Percentiles rank a stretch among this genome's conserved stretches.
Evolutionary conservation across 2,113 vertebrate species (phyloP).

Genomic region (Nothocercus nigrocapillus): DNA sequence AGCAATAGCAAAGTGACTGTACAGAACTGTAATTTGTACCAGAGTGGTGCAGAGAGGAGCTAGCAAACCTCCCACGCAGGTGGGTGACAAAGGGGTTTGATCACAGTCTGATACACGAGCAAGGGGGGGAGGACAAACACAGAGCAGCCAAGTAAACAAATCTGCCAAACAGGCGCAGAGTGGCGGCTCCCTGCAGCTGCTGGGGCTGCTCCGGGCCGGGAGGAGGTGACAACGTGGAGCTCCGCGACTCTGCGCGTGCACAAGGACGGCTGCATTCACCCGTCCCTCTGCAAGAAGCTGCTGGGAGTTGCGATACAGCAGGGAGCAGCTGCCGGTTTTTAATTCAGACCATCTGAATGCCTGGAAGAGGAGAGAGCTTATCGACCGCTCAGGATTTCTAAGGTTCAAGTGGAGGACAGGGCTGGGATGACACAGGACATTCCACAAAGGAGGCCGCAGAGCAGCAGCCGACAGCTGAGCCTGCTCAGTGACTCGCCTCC

Average conservation of each 20-base stretch:
- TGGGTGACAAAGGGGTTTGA: not conserved
- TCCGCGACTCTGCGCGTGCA: not conserved
- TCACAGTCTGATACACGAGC: not conserved
- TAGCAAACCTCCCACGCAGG: not conserved
- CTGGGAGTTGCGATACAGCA: not conserved
- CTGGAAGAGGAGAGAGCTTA: not conserved
- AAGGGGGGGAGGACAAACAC: fast-evolving
- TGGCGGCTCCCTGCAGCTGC: not conserved
- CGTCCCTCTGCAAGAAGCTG: not conserved
- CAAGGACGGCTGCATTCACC: fast-evolving
- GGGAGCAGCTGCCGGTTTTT: not conserved
- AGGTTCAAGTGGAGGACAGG: not conserved
- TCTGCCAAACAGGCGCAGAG: fast-evolving
- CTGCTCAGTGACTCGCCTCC: not conserved
- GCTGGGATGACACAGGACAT: not conserved
- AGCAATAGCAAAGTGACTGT: not conserved
- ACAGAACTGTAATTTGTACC: not conserved
- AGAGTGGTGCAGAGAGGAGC: not conserved
- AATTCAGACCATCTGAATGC: not conserved
- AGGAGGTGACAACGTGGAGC: fast-evolving
- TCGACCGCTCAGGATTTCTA: not conserved
- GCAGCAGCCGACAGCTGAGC: not conserved
- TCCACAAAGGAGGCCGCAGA: not conserved
- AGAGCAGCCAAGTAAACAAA: not conserved
- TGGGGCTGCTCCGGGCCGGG: not conserved